Percentiles rank a stretch among this genome's conserved stretches.
These are phyloP conservation scores for Criorhina ranunculi DNA, from an alignment of 2,888 invertebrate genomes.

Conservation along the genomic window DNA sequence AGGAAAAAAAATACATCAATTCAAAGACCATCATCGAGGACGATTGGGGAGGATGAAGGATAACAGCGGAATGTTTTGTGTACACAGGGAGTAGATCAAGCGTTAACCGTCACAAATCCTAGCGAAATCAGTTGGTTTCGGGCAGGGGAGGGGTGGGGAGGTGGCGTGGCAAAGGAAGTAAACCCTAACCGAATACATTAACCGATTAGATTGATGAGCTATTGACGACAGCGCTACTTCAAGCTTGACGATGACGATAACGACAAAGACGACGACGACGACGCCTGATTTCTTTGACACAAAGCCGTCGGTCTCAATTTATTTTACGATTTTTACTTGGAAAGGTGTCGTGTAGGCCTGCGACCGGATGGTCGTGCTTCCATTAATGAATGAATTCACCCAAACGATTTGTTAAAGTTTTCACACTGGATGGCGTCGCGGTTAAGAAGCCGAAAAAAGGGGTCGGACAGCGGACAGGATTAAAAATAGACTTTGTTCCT, in stretches of 20 bases:
- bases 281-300: slow-evolving; percentile 59
- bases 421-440: not conserved
- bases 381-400: slow-evolving; percentile 32
- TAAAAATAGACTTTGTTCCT: slow-evolving; percentile 51
- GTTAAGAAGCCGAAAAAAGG: slow-evolving; percentile 39
- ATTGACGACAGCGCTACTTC: slow-evolving; percentile 54
- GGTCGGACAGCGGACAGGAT: slow-evolving; percentile 21
- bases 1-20: slow-evolving; percentile 49
- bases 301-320: slow-evolving; percentile 14
- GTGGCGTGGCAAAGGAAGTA: not conserved
- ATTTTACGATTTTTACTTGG: not conserved
- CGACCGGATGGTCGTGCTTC: slow-evolving; percentile 17
- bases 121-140: slow-evolving; percentile 32
- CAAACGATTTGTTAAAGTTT: slow-evolving; percentile 13
- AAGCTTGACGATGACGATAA: slow-evolving; percentile 31
- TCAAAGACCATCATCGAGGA: slow-evolving; percentile 26
- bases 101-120: slow-evolving; percentile 68
- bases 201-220: slow-evolving; percentile 73
- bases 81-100: slow-evolving; percentile 62
- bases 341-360: slow-evolving; percentile 11
- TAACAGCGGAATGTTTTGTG: slow-evolving; percentile 46
- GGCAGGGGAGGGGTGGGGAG: too few relatives aligned
- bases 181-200: slow-evolving; percentile 50
- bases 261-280: slow-evolving; percentile 37
- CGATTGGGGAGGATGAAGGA: slow-evolving; percentile 12